A percentile compares a stretch with the other conserved stretches of the same genome.
Evolutionary conservation across 2,888 invertebrate genomes (phyloP).

Genomic region (Andrena trimmerana): DNA sequence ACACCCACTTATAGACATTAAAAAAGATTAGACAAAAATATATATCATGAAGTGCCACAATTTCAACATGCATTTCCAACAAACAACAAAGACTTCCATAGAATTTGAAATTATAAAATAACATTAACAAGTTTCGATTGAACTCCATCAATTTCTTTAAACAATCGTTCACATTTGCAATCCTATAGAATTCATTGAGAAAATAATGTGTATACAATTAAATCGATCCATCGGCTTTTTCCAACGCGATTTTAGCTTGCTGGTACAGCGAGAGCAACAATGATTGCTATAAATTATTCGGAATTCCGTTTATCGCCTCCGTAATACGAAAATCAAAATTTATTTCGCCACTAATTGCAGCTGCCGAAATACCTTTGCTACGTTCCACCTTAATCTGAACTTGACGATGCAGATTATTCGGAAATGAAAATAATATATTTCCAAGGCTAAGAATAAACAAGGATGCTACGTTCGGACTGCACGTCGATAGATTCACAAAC

Average conservation of each 20-base stretch:
- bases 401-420: conserved; percentile 16
- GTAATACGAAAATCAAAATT: conserved; percentile 21
- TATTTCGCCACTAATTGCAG: conserved; percentile 17
- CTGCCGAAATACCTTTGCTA: conserved; percentile 29
- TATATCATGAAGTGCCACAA: conserved; percentile 36
- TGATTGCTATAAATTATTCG: conserved; percentile 1
- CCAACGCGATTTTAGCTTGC: conserved; percentile 7
- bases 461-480: conserved; percentile 37
- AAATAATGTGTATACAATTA: conserved; percentile 40
- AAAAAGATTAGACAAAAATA: neutral
- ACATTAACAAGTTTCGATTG: conserved; percentile 56
- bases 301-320: neutral
- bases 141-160: conserved; percentile 23
- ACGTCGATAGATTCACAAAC: conserved; percentile 53
- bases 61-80: conserved; percentile 41
- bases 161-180: conserved; percentile 37
- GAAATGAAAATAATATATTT: conserved; percentile 26
- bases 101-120: conserved; percentile 56
- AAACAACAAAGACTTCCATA: conserved; percentile 54
- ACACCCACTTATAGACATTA: neutral
- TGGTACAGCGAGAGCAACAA: conserved; percentile 21
- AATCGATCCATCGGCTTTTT: conserved; percentile 25
- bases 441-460: conserved; percentile 28
- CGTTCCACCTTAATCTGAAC: conserved; percentile 14
- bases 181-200: conserved; percentile 43